Evolutionary conservation across 1,140 invertebrate genomes (phyloP), one percentile per base, ranked within the genome.

Genomic region (Drosophila littoralis): DNA sequence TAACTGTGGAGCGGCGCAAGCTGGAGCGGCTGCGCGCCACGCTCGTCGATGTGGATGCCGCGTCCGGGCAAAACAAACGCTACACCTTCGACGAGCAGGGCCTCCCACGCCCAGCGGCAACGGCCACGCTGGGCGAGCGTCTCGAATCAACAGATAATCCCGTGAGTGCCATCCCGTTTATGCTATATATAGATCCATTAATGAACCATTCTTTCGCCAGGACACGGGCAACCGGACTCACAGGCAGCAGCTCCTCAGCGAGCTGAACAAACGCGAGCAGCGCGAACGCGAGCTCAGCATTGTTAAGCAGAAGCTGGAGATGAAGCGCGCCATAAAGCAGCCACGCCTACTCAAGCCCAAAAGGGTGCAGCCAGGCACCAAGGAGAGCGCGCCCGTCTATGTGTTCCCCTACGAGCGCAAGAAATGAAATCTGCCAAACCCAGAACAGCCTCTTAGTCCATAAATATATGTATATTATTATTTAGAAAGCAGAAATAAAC

Each of bases 331-430:
- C 52, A 91, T 98, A 7, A 94, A 96, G 61, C 95, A 95, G 88
- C 95, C 93, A 86, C 94, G 93, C 85, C 95, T 93, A 81, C 93
- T 93, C 73, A 95, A 95, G 81, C 96, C 95, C 1, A 96, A 94
- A 92, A 93, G 94, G 80, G 77, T 98, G 0, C 93, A 94, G 73
- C 92, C 93, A 12, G 97, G 94, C 4, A 96, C 95, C 1, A 96
- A 95, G 76, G 90, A 94, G 33, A 92, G 94, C 13, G 95, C 98
- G 6, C 96, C 98, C 1, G 93, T 98, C 7, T 98, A 97, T 91
- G 94, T 96, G 90, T 99, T 97, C 95, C 95, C 95, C 75, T 97
- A 95, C 90, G 95, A 97, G 91, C 94, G 98, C 64, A 98, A 98
- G 93, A 95, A 95, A 93, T 97, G 54, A 76, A 48, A 4, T 13